Base-by-base conservation (phyloP, 53 echinoderm and acorn worm species). In the Holothuria scabra region DNA sequence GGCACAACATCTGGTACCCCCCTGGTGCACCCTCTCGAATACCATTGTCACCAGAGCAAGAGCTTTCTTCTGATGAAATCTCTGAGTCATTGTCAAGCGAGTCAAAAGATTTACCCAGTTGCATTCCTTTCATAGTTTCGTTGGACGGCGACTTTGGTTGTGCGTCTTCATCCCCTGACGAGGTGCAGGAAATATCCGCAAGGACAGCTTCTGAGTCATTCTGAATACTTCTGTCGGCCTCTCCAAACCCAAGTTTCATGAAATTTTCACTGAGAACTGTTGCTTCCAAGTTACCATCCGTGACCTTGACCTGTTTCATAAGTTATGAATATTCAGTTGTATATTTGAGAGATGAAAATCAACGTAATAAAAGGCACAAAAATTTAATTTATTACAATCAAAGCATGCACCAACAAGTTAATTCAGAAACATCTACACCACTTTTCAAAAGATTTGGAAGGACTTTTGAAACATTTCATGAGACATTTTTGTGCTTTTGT, bases 191-290 rank as follows among this genome's bases (percentile, higher is more conserved):
- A 65, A 89, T 84, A 22, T 89, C 90, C 4, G 90, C 90, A 8
- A 89, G 66, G 0, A 85, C 90, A 14, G 90, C 90, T 56, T 89
- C 90, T 1, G 90, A 89, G 85, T 89, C 85, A 33, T 84, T 89
- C 60, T 84, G 76, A 61, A 84, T 81, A 34, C 83, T 88, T 2
- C 74, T 74, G 18, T 89, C 89, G 13, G 61, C 75, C 29, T 84
- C 84, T 18, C 69, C 89, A 52, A 52, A 52, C 18, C 52, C 52
- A 52, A 52, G 52, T 52, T 52, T 52, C 52, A 52, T 52, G 52
- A 52, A 52, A 52, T 52, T 52, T 52, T 52, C 52, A 52, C 52
- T 52, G 18, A 52, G 52, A 18, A 52, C 8, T 52, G 52, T 52
- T 14, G 52, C 52, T 52, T 52, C 52, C 18, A 52, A 52, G 52